A percentile compares a stretch with the other conserved stretches of the same genome.
These are phyloP conservation scores for Patella pellucida DNA, from an alignment of 2,888 invertebrate species.

Conservation along the genomic window DNA sequence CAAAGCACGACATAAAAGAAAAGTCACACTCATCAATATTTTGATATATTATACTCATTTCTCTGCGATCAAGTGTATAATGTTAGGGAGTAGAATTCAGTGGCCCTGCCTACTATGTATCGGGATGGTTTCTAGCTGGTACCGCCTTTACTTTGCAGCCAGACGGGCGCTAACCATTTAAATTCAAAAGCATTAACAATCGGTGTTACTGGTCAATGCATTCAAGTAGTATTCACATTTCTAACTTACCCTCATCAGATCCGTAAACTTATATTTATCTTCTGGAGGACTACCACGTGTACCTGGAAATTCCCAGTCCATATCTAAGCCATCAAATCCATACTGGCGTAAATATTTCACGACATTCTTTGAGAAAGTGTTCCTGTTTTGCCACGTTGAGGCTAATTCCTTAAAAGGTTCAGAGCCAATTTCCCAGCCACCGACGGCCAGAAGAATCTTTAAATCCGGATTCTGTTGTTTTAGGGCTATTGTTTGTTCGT, in stretches of 20 bases:
- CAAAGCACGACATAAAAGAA: too few relatives aligned
- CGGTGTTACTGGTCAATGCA: too few relatives aligned
- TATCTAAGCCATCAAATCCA: slow-evolving; percentile 87
- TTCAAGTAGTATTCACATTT: too few relatives aligned
- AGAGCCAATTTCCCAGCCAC: slow-evolving; percentile 54
- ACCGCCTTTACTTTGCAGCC: too few relatives aligned
- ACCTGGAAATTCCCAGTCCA: slow-evolving; percentile 92
- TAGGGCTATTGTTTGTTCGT: slow-evolving; percentile 66
- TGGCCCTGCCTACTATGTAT: too few relatives aligned
- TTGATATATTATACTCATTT: too few relatives aligned
- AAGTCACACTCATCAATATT: too few relatives aligned
- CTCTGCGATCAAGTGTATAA: too few relatives aligned
- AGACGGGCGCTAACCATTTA: too few relatives aligned
- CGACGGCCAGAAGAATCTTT: slow-evolving; percentile 51
- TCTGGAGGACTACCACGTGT: slow-evolving; percentile 58
- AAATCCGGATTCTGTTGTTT: slow-evolving; percentile 45
- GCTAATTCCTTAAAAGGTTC: slow-evolving; percentile 52
- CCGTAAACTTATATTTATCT: slow-evolving; percentile 56
- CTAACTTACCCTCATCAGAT: slow-evolving; percentile 45
- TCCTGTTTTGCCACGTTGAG: not conserved
- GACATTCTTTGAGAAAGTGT: slow-evolving; percentile 24
- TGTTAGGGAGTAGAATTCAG: too few relatives aligned
- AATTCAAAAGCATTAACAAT: too few relatives aligned
- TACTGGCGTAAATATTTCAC: slow-evolving; percentile 39
- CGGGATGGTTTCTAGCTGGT: too few relatives aligned